These are phyloP conservation scores for Ectemnius continuus DNA, from an alignment of 2,888 invertebrate species.

Conservation along the genomic window DNA sequence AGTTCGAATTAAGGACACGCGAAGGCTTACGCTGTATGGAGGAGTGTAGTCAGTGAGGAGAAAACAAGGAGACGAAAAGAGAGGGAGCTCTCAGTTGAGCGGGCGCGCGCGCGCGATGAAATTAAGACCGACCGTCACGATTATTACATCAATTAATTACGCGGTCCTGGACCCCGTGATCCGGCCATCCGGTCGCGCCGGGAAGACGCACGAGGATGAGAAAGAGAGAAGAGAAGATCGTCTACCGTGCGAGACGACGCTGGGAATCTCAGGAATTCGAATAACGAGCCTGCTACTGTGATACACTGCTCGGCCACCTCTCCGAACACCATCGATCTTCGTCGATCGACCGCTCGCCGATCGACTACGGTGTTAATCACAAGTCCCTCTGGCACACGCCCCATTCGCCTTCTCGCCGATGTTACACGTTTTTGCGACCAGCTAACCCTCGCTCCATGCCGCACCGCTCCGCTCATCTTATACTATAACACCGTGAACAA, in stretches of 20 bases:
- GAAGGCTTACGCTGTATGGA: too few relatives aligned
- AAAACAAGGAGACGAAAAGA: constrained; percentile 13
- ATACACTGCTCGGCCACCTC: constrained; percentile 55
- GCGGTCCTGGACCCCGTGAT: constrained; percentile 56
- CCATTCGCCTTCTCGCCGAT: background rate
- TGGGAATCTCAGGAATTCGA: constrained; percentile 66
- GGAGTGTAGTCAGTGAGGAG: background rate
- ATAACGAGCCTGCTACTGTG: constrained; percentile 62
- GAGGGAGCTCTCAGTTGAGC: constrained; percentile 23
- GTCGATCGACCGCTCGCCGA: constrained; percentile 32
- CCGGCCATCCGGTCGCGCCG: constrained; percentile 67
- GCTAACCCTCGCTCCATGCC: background rate
- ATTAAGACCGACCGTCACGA: constrained; percentile 68
- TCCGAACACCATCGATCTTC: constrained; percentile 59
- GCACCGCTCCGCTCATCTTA: background rate
- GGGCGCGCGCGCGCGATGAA: constrained; percentile 51
- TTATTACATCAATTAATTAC: constrained; percentile 73
- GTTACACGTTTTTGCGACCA: constrained; percentile 8
- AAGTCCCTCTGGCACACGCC: constrained; percentile 8
- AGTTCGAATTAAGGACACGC: too few relatives aligned
- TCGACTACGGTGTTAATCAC: constrained; percentile 50
- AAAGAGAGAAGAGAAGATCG: constrained; percentile 2
- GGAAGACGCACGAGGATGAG: constrained; percentile 37
- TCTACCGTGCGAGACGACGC: constrained; percentile 32
- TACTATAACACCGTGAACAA: too few relatives aligned